Evolutionary conservation across 2,797 vertebrate genomes (phyloP), one percentile per base, ranked within the genome.

Genomic region (Sebastolobus altivelis): DNA sequence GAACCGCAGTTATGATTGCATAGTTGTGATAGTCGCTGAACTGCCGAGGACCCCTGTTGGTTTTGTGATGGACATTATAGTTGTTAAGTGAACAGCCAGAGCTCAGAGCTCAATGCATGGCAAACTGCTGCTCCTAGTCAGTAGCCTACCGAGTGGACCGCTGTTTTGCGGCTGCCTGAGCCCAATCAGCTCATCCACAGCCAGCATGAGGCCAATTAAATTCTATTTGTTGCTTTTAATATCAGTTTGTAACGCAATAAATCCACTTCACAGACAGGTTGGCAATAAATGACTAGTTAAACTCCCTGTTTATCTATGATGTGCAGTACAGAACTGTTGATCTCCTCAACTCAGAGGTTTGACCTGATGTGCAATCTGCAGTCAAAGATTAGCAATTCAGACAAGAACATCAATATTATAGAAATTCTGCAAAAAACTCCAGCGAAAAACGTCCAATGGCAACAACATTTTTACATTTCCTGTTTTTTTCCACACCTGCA

Each of bases 121-220:
- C 43, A 75, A 35, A 66, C 5, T 33, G 9, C 43, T 37, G 22
- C 80, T 61, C 80, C 20, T 5, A 63, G 46, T 76, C 59, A 62
- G 66, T 49, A 27, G 80, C 78, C 74, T 60, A 37, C 52, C 33
- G 61, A 65, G n/a, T 37, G 37, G 59, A 35, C 40, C 43, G 60
- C 70, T 72, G 58, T 54, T 72, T 65, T 35, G 31, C 2, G 9
- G 13, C n/a, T 46, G n/a, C 72, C 74, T 72, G 13, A 56, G 38
- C 60, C 38, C 72, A 58, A 71, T 71, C 65, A 79, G 66, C 61
- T 75, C 35, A 35, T 79, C 73, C 75, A 56, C 29, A 49, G 60
- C n/a, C 68, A 60, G 56, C 29, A 22, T 6, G 61, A 71, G 25
- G 59, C 37, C 76, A 75, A 69, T 76, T 70, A 10, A 22, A 61